A percentile compares a stretch with the other conserved stretches of the same genome.
Conservation (phyloP, 1,140 invertebrate species). For the Neodiprion virginianus region DNA sequence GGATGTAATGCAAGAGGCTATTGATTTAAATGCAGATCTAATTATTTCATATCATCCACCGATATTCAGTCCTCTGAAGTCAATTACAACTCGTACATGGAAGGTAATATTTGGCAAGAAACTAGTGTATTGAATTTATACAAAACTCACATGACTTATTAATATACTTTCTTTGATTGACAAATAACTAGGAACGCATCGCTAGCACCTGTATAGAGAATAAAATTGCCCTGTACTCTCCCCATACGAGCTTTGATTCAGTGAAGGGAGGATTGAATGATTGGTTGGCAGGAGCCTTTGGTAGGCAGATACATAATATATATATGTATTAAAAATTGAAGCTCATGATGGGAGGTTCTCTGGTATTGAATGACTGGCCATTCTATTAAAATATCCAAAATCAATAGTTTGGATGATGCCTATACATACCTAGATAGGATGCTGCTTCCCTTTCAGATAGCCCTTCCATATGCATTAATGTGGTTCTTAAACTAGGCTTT, state of each 20-base stretch:
- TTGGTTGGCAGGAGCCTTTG: constrained; percentile 84
- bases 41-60: constrained; percentile 97
- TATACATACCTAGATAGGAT: no score
- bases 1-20: constrained; percentile 85
- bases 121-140: constrained; percentile 16
- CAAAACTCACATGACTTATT: constrained; percentile 12
- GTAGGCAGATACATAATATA: constrained; percentile 48
- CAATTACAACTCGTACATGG: constrained; percentile 73
- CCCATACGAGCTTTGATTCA: constrained; percentile 91
- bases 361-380: no score
- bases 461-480: no score
- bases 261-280: constrained; percentile 88
- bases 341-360: no score
- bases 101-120: constrained; percentile 64
- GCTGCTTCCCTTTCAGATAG: no score
- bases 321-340: background rate
- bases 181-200: constrained; percentile 77
- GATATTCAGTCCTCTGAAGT: constrained; percentile 86
- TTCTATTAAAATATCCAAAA: no score
- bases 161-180: constrained; percentile 54
- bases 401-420: no score
- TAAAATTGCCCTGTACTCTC: constrained; percentile 90
- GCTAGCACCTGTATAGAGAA: constrained; percentile 84
- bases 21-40: constrained; percentile 72
- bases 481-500: no score